Base-by-base conservation (phyloP, 2,113 vertebrate genomes). In the Peromyscus californicus region DNA sequence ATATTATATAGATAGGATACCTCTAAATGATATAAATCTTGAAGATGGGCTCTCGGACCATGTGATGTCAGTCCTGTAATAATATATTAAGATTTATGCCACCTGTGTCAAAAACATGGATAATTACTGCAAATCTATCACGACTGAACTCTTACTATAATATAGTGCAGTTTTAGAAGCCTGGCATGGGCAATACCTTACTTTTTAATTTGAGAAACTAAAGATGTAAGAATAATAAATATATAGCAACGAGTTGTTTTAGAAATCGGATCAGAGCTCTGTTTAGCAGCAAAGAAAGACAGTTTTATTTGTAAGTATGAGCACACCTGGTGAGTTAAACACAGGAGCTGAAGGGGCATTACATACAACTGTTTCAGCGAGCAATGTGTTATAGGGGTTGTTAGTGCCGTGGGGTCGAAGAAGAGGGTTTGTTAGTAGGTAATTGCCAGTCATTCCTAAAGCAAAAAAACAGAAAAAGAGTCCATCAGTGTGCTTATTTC, bases 401-500 rank as follows among this genome's bases (percentile, higher is more conserved):
- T 99, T 99, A 99, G 99, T 99, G 99, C 99, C 99, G 99, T 99
- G 99, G 98, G 99, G 99, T 99, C 99, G 99, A 98, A 99, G 99
- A 99, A 99, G 99, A 99, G 99, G 99, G 98, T 99, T 99, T 99
- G 99, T 99, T 99, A 99, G 99, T 99, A 99, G 99, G 99, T 99
- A 99, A 99, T 99, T 99, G 99, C 99, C 99, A 99, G 99, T 99
- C 99, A 99, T 99, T 99, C 99, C 99, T 99, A 99, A 99, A 99
- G 99, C 98, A 99, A 99, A 99, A 84, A 63, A 90, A 80, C 74
- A 95, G n/a, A 93, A 19, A 94, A 80, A 97, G 91, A 91, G 99
- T 95, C 96, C 93, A 98, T 99, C 99, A 99, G 99, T 99, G 98
- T 95, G 98, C 98, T 98, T 98, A 98, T 98, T 98, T 98, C 98